These are phyloP conservation scores for Montifringilla adamsi DNA, from an alignment of 2,113 vertebrate genomes.

Conservation along the genomic window DNA sequence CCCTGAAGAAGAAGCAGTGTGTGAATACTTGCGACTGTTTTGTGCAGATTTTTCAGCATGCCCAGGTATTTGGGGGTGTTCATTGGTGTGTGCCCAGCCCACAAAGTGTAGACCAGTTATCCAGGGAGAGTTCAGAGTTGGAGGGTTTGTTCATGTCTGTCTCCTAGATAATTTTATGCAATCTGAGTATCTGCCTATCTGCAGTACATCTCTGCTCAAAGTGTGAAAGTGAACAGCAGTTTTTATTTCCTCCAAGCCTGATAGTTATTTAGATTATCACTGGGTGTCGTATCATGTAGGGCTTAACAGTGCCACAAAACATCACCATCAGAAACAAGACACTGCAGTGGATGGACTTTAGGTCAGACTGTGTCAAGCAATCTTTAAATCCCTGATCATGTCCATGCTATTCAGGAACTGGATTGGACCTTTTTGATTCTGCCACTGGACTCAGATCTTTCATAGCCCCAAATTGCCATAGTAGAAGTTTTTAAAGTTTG, in stretches of 20 bases:
- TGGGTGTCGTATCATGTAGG: not conserved
- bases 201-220: not conserved
- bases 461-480: not conserved
- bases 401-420: not conserved
- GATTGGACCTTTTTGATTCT: not conserved
- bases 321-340: not conserved
- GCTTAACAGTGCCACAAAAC: not conserved
- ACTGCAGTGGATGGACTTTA: not conserved
- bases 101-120: not conserved
- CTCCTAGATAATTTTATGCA: not conserved
- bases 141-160: not conserved
- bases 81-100: not conserved
- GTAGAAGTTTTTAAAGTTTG: not conserved
- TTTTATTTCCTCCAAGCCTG: constrained; percentile 3
- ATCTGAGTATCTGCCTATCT: not conserved
- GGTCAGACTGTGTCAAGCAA: not conserved
- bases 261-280: not conserved
- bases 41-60: not conserved
- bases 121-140: not conserved
- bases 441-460: not conserved
- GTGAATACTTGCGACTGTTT: not conserved
- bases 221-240: not conserved
- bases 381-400: not conserved
- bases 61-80: not conserved
- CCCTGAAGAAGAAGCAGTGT: not conserved